A percentile compares a stretch with the other conserved stretches of the same genome.
Conservation (phyloP, 2,888 invertebrate genomes). For the Priocnemis perturbator region DNA sequence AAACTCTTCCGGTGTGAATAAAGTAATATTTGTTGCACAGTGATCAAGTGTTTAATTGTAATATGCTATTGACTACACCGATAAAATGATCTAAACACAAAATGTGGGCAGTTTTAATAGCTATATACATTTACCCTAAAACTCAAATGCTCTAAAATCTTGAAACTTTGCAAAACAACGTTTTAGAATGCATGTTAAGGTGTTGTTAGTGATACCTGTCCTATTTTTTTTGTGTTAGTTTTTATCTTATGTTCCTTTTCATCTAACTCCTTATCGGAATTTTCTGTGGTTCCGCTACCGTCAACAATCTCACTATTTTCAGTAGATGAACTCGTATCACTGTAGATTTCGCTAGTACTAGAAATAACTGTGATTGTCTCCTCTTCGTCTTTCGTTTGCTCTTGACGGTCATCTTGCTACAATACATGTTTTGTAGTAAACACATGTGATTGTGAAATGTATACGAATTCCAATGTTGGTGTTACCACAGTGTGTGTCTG, state of each 20-base stretch:
- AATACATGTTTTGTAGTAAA: conserved; percentile 59
- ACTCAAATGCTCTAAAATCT: conserved; percentile 14
- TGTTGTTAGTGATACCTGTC: conserved; percentile 55
- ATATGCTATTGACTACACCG: neutral
- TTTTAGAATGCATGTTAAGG: conserved; percentile 49
- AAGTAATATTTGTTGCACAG: no score
- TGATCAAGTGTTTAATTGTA: no score
- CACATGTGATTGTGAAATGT: conserved; percentile 25
- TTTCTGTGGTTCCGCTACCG: conserved; percentile 41
- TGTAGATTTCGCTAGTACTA: conserved; percentile 41
- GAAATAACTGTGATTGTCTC: conserved; percentile 36
- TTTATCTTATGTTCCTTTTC: conserved; percentile 41
- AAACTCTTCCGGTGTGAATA: neutral
- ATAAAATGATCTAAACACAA: conserved; percentile 6
- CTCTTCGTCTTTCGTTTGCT: conserved; percentile 50
- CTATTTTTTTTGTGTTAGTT: conserved; percentile 49
- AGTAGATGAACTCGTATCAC: conserved; percentile 40
- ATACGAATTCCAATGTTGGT: conserved; percentile 32
- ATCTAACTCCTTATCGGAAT: conserved; percentile 37
- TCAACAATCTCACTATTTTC: conserved; percentile 22
- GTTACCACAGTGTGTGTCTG: conserved; percentile 31
- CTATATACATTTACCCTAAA: neutral
- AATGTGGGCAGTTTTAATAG: neutral
- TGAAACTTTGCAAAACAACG: conserved; percentile 32
- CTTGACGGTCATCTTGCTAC: conserved; percentile 60